phyloP scores from a whole-genome alignment of 2,888 invertebrate species.

The Nudaria mundana region DNA sequence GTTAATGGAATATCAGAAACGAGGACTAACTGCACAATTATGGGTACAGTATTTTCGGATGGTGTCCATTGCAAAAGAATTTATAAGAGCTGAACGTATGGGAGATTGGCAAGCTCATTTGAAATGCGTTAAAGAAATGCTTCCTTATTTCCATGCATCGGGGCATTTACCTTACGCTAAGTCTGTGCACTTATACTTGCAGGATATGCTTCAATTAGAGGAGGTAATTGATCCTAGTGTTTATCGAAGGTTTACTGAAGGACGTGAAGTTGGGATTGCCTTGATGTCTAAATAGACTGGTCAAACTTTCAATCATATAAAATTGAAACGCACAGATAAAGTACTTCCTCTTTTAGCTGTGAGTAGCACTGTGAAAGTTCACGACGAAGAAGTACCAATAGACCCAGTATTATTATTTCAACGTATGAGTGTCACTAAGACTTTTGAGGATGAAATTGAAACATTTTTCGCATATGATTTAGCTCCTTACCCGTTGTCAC shows the following conservation, averaged over 20 bases:
- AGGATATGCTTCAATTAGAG: constrained; percentile 35
- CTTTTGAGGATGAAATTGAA: constrained; percentile 33
- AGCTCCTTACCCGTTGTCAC: constrained; percentile 28
- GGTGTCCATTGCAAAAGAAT: constrained; percentile 38
- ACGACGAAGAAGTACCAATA: constrained; percentile 37
- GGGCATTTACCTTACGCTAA: constrained; percentile 44
- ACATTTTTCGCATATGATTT: constrained; percentile 31
- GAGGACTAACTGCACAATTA: constrained; percentile 38
- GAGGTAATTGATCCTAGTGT: constrained; percentile 31
- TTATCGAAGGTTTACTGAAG: too few relatives aligned
- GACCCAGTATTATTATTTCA: constrained; percentile 43
- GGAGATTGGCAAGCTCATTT: constrained; percentile 36
- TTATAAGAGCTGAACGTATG: constrained; percentile 34
- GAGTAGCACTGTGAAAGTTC: constrained; percentile 39
- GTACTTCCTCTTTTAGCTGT: constrained; percentile 42
- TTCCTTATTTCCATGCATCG: constrained; percentile 45
- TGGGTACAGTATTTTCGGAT: constrained; percentile 46
- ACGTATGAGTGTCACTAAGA: constrained; percentile 34
- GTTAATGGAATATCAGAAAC: constrained; percentile 24
- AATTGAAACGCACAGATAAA: constrained; percentile 43
- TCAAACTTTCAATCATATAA: constrained; percentile 33
- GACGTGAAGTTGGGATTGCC: constrained; percentile 38
- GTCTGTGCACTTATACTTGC: constrained; percentile 32
- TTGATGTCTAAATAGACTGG: constrained; percentile 35
- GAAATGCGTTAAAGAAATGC: constrained; percentile 35